Percentiles rank a stretch among this genome's conserved stretches.
phyloP scores from a whole-genome alignment of 2,797 vertebrate species.

The Tragopan temminckii region DNA sequence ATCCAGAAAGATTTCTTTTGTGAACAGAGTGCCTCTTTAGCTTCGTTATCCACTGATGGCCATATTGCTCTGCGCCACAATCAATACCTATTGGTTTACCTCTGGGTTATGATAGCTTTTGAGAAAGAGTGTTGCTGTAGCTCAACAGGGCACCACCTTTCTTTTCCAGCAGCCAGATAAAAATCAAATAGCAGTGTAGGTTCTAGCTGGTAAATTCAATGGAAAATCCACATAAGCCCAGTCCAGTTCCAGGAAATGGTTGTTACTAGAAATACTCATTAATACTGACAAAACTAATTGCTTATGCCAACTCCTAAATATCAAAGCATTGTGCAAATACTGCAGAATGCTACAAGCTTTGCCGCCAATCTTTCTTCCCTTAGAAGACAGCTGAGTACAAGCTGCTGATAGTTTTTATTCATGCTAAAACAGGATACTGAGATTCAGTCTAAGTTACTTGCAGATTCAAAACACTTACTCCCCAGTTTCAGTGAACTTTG shows the following conservation, averaged over 20 bases:
- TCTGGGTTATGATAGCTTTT: not conserved
- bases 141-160: not conserved
- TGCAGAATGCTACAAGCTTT: not conserved
- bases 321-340: not conserved
- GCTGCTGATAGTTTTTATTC: not conserved
- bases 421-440: not conserved
- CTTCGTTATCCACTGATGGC: fast-evolving
- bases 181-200: not conserved
- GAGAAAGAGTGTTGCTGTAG: not conserved
- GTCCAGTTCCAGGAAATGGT: not conserved
- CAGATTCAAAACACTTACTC: not conserved
- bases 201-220: not conserved
- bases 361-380: not conserved
- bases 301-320: not conserved
- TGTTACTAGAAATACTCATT: not conserved
- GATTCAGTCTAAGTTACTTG: not conserved
- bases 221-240: not conserved
- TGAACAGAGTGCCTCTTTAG: not conserved
- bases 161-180: not conserved
- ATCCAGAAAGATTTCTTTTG: not conserved
- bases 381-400: not conserved
- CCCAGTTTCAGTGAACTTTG: not conserved
- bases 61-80: not conserved
- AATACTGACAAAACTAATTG: not conserved
- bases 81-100: not conserved